Evolutionary conservation across 1,140 invertebrate species (phyloP), one percentile per base, ranked within the genome.

Genomic region (Ylistrum balloti): DNA sequence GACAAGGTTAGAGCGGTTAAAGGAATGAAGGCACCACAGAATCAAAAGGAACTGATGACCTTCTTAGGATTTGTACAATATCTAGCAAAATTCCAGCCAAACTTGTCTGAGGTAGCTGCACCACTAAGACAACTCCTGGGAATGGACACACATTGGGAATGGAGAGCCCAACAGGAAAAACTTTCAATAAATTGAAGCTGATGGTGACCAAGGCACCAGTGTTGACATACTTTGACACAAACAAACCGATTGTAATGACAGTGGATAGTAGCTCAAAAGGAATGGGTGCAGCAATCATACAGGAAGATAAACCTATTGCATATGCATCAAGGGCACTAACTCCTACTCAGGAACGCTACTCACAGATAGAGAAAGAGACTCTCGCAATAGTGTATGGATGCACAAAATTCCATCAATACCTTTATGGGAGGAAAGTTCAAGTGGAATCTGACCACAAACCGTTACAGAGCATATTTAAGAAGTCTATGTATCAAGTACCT

Each of bases 271-370:
- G 93, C 22, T 88, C 93, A 41, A 88, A 93, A 56, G 96, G 95
- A 0, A 88, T 97, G n/a, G 96, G 96, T n/a, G 95, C 95, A 38
- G 95, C 95, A n/a, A 56, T 97, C 2, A 48, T 96, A 28, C 96
- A n/a, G n/a, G n/a, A n/a, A n/a, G n/a, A n/a, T n/a, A n/a, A n/a
- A n/a, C n/a, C n/a, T n/a, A n/a, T n/a, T n/a, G n/a, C n/a, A n/a
- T n/a, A n/a, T n/a, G n/a, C n/a, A n/a, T n/a, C n/a, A n/a, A n/a
- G n/a, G n/a, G n/a, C n/a, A n/a, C n/a, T n/a, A n/a, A n/a, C n/a
- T n/a, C n/a, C n/a, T n/a, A n/a, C n/a, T n/a, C n/a, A n/a, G n/a
- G n/a, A n/a, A n/a, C n/a, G n/a, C n/a, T n/a, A n/a, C n/a, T n/a
- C n/a, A n/a, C n/a, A n/a, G n/a, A n/a, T n/a, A n/a, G n/a, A n/a